Evolutionary conservation across 2,113 vertebrate genomes (phyloP), one percentile per base, ranked within the genome.

Genomic region (Arvicanthis niloticus): DNA sequence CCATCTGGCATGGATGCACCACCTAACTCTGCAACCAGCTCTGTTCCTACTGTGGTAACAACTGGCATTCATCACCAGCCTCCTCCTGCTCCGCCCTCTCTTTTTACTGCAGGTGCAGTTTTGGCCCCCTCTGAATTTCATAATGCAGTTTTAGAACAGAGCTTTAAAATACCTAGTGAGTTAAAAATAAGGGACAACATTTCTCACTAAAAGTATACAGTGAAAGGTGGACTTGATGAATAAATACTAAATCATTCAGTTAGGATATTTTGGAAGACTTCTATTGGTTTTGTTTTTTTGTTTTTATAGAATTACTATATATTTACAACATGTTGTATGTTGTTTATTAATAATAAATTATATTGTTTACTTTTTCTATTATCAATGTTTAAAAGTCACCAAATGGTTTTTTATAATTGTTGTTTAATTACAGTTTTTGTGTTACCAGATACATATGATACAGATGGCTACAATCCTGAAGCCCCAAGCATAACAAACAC

Each of bases 391-490:
- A 95, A 95, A 89, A 93, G 96, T 97, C 97, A 86, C 89, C 34
- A 85, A 45, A 31, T 92, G n/a, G n/a, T 96, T 81, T 31, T 85
- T 92, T 98, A 97, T 98, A 98, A 98, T 97, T 98, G 96, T 99
- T 98, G 98, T 98, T 98, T 98, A 98, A 99, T 98, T 98, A 97
- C 97, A 98, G 96, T 98, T 93, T 98, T 45, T 98, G 91, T 98
- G 11, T 99, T 96, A 98, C 85, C 98, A 99, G 99, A 99, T 98
- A 99, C 98, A 67, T 99, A 99, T 90, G 99, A 99, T 96, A 98
- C 99, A 81, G 99, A 99, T 97, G 99, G 99, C 89, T 99, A 99
- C 97, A 99, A 99, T 98, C 99, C 99, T 62, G 99, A 99, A 98
- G 99, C 99, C 96, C 99, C 99, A 98, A 99, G 99, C 98, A 99